Evolutionary conservation across 2,888 invertebrate genomes (phyloP), one percentile per base, ranked within the genome.

Genomic region (Chaetoderma sp.): DNA sequence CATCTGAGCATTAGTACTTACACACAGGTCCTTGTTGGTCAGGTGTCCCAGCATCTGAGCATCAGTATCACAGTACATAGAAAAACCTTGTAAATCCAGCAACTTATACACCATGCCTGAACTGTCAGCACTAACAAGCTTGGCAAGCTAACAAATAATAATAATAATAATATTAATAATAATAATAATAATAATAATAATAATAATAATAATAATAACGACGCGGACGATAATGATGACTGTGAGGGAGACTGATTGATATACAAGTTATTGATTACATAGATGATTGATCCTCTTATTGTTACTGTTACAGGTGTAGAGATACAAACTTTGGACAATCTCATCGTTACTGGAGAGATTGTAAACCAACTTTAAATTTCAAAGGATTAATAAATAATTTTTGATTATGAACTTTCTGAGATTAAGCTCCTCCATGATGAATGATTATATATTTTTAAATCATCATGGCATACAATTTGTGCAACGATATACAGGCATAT

Each of bases 31-130:
- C 23, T 89, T 86, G 16, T 92, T 88, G 52, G 90, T 88, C 73
- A 93, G 89, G 77, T 90, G 89, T 28, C 93, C 92, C 74, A 93
- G 89, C 79, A 92, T 86, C 55, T 91, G 91, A 28, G 88, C 87
- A 68, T 94, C 88, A 59, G 90, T 90, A 87, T 96, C 94, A 94
- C 96, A 97, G 88, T 98, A 98, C 10, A 97, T 86, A 8, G 94
- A 93, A 74, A 98, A 91, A 77, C 93, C 92, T 80, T 93, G 91
- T 76, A 98, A 89, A 87, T 97, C 95, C 71, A 98, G 89, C 67
- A 97, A 89, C 88, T 98, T 98, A 88, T 92, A 95, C 83, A 85
- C 87, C 68, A 80, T 77, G 50, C 86, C 82, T 23, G 78, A 76
- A 28, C 25, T 5, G 6, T 28, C 55, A 13, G 77, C 67, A 60